These are phyloP conservation scores for Upupa epops DNA, from an alignment of 2,113 vertebrate genomes.

Conservation along the genomic window DNA sequence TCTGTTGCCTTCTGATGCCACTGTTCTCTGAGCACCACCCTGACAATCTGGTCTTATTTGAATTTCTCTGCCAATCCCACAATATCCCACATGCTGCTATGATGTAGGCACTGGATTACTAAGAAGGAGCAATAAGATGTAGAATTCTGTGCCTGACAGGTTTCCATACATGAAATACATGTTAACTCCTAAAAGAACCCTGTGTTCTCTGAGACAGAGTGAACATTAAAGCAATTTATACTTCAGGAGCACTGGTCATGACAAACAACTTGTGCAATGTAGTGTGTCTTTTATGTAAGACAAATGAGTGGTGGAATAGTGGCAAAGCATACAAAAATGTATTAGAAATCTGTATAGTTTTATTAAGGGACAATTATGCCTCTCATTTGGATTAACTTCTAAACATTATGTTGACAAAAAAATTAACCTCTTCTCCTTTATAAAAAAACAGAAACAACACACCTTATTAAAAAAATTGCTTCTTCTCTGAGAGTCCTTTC, in stretches of 20 bases:
- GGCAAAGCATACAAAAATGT: not conserved
- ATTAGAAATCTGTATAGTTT: not conserved
- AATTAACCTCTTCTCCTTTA: not conserved
- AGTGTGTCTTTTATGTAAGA: not conserved
- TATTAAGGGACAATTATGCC: not conserved
- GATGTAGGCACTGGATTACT: not conserved
- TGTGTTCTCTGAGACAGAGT: not conserved
- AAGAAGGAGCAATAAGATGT: not conserved
- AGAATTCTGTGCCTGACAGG: not conserved
- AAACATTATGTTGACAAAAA: not conserved
- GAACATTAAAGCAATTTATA: not conserved
- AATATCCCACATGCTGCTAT: not conserved
- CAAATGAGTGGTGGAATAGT: not conserved
- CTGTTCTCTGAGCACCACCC: not conserved
- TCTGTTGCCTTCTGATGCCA: not conserved
- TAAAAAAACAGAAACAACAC: not conserved
- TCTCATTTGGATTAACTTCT: not conserved
- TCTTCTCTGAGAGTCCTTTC: not conserved
- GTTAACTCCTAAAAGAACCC: not conserved
- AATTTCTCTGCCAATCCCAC: not conserved
- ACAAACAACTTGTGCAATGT: not conserved
- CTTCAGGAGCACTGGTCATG: not conserved
- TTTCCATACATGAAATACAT: fast-evolving
- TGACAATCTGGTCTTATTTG: not conserved
- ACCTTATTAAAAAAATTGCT: not conserved